These are phyloP conservation scores for Cydia fagiglandana DNA, from an alignment of 1,140 invertebrate species.

Conservation along the genomic window DNA sequence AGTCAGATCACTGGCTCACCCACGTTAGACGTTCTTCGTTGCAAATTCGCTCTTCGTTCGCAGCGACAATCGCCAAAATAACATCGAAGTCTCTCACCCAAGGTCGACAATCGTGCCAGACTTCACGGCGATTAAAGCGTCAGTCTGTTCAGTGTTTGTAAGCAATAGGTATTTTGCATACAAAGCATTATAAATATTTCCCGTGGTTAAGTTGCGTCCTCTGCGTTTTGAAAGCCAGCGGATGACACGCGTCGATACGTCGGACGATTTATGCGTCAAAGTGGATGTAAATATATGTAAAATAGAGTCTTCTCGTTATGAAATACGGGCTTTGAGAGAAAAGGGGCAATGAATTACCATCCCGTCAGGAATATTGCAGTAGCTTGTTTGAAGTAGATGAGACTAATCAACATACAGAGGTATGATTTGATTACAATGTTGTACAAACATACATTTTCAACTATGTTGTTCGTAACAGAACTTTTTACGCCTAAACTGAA, in stretches of 20 bases:
- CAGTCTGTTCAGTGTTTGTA: conserved; percentile 47
- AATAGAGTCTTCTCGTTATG: conserved; percentile 60
- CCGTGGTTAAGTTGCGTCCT: conserved; percentile 59
- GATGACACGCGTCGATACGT: conserved; percentile 66
- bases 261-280: conserved; percentile 56
- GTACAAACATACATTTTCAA: background rate
- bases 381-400: conserved; percentile 37
- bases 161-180: conserved; percentile 72
- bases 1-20: conserved; percentile 47
- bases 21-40: conserved; percentile 44
- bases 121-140: conserved; percentile 48
- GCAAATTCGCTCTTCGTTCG: conserved; percentile 40
- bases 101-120: conserved; percentile 58
- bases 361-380: conserved; percentile 36
- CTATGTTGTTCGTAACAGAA: background rate
- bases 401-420: conserved; percentile 5
- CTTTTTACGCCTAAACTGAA: conserved; percentile 12
- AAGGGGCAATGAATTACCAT: conserved; percentile 46
- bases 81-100: conserved; percentile 42
- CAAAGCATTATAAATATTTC: conserved; percentile 77
- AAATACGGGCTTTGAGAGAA: conserved; percentile 54
- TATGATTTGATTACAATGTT: conserved; percentile 14
- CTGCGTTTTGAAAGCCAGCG: conserved; percentile 63
- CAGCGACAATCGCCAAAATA: conserved; percentile 39
- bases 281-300: conserved; percentile 69